Percentiles rank a stretch among this genome's conserved stretches.
Conservation (phyloP, 2,113 vertebrate species). For the Propithecus coquereli region DNA sequence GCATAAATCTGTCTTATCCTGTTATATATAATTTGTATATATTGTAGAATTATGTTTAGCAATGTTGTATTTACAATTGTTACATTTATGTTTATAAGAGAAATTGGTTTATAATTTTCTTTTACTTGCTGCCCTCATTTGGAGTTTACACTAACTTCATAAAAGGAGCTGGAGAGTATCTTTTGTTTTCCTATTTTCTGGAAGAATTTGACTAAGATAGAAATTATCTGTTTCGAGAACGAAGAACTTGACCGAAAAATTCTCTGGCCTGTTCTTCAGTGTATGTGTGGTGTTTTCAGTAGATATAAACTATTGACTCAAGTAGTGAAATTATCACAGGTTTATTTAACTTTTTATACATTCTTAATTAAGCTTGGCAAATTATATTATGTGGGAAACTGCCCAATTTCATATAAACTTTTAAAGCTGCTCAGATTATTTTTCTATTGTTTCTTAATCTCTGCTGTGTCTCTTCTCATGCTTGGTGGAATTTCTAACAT, state of each 20-base stretch:
- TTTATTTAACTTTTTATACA: background rate
- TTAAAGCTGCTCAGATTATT: background rate
- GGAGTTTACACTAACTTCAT: background rate
- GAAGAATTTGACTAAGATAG: background rate
- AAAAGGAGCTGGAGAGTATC: background rate
- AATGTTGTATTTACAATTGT: background rate
- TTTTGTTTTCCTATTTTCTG: background rate
- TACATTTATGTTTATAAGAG: background rate
- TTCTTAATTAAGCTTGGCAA: background rate
- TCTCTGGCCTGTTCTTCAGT: background rate
- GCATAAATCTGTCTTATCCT: background rate
- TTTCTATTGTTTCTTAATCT: background rate
- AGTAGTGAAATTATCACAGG: background rate
- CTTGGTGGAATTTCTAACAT: too few relatives aligned
- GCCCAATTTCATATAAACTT: background rate
- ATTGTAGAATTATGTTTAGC: background rate
- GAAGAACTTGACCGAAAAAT: background rate
- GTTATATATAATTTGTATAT: background rate
- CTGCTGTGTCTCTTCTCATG: background rate
- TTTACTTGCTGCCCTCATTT: background rate
- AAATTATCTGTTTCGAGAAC: background rate
- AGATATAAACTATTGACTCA: background rate
- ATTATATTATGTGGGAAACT: background rate
- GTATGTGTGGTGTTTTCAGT: background rate
- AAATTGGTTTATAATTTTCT: background rate